Percentiles rank a stretch among this genome's conserved stretches.
These are phyloP conservation scores for Hemaris fuciformis DNA, from an alignment of 2,888 invertebrate species.

Conservation along the genomic window DNA sequence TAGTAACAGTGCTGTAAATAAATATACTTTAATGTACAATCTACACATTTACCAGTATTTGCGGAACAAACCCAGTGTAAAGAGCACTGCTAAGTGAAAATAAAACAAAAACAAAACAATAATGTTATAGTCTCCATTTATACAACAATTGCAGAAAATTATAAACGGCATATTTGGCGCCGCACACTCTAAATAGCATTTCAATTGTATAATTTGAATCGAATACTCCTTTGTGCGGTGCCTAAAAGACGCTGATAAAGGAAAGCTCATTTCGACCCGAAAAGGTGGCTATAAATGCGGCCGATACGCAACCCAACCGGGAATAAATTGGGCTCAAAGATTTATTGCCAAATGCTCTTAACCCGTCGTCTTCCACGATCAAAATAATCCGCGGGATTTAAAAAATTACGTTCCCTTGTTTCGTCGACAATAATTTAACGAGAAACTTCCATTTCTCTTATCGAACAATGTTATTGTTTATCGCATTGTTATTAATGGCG, in stretches of 20 bases:
- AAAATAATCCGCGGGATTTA: conserved; percentile 50
- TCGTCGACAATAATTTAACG: neutral
- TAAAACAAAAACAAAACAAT: too few species aligned
- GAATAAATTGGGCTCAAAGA: conserved; percentile 72
- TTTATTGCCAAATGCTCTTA: conserved; percentile 79
- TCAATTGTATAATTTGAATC: conserved; percentile 53
- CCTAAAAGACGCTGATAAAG: conserved; percentile 58
- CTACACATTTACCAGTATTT: too few species aligned
- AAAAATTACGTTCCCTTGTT: conserved; percentile 40
- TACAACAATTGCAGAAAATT: neutral
- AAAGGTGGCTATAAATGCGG: conserved; percentile 64
- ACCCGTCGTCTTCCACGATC: conserved; percentile 54
- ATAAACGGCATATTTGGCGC: conserved; percentile 21
- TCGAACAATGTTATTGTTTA: neutral
- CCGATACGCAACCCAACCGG: conserved; percentile 65
- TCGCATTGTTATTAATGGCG: conserved; percentile 1
- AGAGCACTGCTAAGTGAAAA: too few species aligned
- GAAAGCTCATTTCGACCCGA: conserved; percentile 56
- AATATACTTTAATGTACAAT: too few species aligned
- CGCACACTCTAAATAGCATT: conserved; percentile 17
- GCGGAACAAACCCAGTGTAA: too few species aligned
- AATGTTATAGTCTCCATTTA: neutral
- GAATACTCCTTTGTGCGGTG: conserved; percentile 62
- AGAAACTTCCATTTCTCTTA: neutral
- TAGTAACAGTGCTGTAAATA: too few species aligned